These are phyloP conservation scores for Scomberomorus guttatus DNA, from an alignment of 2,797 vertebrate genomes.

Conservation along the genomic window DNA sequence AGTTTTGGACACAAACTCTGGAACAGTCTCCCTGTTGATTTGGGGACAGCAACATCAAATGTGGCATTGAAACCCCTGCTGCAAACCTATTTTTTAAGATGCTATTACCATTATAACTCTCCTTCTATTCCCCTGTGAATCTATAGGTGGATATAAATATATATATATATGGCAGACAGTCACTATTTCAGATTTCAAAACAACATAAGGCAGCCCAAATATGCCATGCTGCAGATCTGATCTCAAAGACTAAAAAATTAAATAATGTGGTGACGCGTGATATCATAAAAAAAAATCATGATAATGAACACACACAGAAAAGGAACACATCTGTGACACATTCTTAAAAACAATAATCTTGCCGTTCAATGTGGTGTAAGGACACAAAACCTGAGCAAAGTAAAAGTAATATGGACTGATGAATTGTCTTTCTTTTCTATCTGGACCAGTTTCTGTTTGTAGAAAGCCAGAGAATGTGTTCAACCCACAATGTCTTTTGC, in stretches of 20 bases:
- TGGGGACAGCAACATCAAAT: constrained; percentile 23
- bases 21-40: constrained; percentile 35
- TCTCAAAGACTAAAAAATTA: constrained; percentile 26
- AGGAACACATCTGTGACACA: neutral
- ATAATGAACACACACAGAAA: neutral
- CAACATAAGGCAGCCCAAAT: constrained; percentile 21
- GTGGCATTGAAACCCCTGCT: constrained; percentile 5
- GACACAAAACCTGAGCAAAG: neutral
- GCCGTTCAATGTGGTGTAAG: neutral
- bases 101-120: no score
- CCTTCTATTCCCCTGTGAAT: no score
- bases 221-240: constrained; percentile 16
- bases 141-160: no score
- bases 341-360: neutral
- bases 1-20: constrained; percentile 37
- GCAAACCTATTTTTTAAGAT: neutral
- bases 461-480: constrained; percentile 49
- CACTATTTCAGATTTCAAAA: constrained; percentile 13
- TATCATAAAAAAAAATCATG: neutral
- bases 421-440: constrained; percentile 48
- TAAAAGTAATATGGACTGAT: constrained; percentile 6
- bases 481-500: constrained; percentile 67
- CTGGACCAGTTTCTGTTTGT: constrained; percentile 31
- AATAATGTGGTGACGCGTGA: constrained; percentile 7
- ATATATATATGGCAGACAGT: neutral